Evolutionary conservation across 2,113 vertebrate genomes (phyloP).

Genomic region (Burhinus oedicnemus): DNA sequence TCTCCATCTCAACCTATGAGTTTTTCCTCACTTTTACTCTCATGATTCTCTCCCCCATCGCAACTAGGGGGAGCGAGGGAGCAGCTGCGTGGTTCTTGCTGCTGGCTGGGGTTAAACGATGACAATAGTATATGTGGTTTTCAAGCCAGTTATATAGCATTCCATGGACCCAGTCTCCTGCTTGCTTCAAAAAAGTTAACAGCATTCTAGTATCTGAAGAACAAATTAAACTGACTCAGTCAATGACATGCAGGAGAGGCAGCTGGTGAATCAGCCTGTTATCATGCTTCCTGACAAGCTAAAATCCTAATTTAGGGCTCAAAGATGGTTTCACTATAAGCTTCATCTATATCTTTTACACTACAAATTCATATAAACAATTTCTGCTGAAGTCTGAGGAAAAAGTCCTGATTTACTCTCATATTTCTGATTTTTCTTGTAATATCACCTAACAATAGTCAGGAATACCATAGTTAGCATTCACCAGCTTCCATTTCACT

Average conservation of each 20-base stretch:
- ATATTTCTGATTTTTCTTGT: background rate
- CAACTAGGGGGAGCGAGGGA: background rate
- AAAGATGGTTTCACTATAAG: background rate
- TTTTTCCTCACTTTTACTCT: background rate
- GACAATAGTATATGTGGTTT: background rate
- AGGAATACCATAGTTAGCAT: background rate
- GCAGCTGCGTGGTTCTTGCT: background rate
- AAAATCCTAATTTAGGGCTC: background rate
- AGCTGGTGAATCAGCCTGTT: background rate
- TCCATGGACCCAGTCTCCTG: background rate
- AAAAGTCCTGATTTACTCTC: background rate
- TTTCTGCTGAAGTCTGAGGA: background rate
- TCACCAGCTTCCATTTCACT: background rate
- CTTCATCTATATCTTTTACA: background rate
- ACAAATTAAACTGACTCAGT: background rate
- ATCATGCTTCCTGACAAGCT: background rate
- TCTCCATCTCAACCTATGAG: background rate
- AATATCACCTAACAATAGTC: background rate
- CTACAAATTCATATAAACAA: background rate
- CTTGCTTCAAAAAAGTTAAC: background rate
- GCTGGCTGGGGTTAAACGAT: background rate
- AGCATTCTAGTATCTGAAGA: background rate
- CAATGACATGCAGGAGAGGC: background rate
- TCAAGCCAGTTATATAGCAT: background rate
- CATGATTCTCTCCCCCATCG: background rate